phyloP scores from a whole-genome alignment of 2,113 vertebrate species.

The Meriones unguiculatus region DNA sequence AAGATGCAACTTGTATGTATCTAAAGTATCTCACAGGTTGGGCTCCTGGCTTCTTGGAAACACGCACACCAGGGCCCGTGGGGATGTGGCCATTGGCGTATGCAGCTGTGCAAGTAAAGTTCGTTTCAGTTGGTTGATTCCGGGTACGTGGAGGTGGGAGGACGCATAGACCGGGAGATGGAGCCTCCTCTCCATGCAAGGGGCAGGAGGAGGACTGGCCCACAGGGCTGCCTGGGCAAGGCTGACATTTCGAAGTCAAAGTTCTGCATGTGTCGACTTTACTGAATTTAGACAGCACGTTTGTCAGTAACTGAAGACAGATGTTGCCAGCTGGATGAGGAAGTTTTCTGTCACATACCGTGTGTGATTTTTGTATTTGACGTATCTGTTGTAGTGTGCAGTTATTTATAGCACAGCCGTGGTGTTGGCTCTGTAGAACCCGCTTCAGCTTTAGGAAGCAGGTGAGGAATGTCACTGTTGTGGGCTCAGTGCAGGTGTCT shows the following conservation, averaged over 20 bases:
- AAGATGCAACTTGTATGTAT: neutral
- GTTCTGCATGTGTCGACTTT: neutral
- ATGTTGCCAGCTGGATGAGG: constrained; percentile 77
- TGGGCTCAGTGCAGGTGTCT: neutral
- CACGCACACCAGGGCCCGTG: neutral
- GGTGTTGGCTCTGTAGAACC: constrained; percentile 17
- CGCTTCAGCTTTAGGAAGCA: neutral
- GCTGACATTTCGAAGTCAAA: neutral
- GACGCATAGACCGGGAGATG: neutral
- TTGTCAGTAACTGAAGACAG: constrained; percentile 62
- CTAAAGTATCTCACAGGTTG: neutral
- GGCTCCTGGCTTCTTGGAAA: neutral
- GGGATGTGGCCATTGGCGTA: neutral
- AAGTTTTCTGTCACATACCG: neutral
- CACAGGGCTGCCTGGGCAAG: neutral
- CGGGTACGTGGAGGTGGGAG: neutral
- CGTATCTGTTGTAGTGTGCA: neutral
- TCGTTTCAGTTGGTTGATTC: neutral
- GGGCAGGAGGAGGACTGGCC: neutral
- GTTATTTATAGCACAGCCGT: constrained; percentile 79
- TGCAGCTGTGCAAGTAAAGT: neutral
- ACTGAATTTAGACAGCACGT: neutral
- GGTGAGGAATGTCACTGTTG: accelerated
- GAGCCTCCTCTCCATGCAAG: too few species aligned
- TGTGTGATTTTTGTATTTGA: constrained; percentile 67